Percentiles rank a stretch among this genome's conserved stretches.
Evolutionary conservation across 2,113 vertebrate genomes (phyloP).

Genomic region (Epinephelus fuscoguttatus): DNA sequence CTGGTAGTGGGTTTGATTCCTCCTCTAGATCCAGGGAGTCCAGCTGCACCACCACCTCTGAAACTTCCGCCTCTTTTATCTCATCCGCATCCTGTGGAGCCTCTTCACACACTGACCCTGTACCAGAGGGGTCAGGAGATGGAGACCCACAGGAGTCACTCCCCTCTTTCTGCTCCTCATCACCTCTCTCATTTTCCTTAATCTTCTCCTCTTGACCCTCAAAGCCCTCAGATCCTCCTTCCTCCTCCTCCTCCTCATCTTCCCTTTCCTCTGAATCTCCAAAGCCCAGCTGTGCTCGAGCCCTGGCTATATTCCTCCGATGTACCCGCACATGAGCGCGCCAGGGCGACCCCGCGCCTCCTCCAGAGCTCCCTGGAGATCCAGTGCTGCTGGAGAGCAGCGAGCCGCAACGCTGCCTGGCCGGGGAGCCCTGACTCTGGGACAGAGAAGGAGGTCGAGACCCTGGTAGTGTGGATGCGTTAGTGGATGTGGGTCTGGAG

Average conservation of each 20-base stretch:
- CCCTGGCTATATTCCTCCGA: slow-evolving; percentile 88
- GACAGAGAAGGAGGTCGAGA: slow-evolving; percentile 78
- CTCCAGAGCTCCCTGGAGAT: slow-evolving; percentile 79
- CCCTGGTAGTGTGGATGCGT: slow-evolving; percentile 21
- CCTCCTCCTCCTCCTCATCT: slow-evolving; percentile 73
- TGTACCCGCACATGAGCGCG: slow-evolving; percentile 92
- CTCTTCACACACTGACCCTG: slow-evolving; percentile 60
- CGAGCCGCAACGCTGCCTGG: slow-evolving; percentile 46
- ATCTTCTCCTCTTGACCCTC: slow-evolving; percentile 27
- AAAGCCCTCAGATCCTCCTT: neutral
- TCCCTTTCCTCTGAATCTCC: slow-evolving; percentile 88
- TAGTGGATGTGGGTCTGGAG: slow-evolving; percentile 7
- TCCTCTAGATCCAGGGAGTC: slow-evolving; percentile 85
- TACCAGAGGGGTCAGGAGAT: slow-evolving; percentile 16
- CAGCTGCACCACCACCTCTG: slow-evolving; percentile 85
- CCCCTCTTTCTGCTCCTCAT: slow-evolving; percentile 61
- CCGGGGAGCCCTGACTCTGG: slow-evolving; percentile 61
- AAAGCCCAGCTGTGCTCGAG: slow-evolving; percentile 89
- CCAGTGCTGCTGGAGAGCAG: slow-evolving; percentile 45
- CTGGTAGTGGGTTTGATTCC: slow-evolving; percentile 5
- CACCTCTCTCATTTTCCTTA: slow-evolving; percentile 32
- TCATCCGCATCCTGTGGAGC: slow-evolving; percentile 57
- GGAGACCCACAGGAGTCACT: slow-evolving; percentile 27
- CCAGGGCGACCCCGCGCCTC: slow-evolving; percentile 91
- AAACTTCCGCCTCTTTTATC: slow-evolving; percentile 65